phyloP scores from a whole-genome alignment of 1,140 invertebrate species.

The Metopolophium dirhodum region DNA sequence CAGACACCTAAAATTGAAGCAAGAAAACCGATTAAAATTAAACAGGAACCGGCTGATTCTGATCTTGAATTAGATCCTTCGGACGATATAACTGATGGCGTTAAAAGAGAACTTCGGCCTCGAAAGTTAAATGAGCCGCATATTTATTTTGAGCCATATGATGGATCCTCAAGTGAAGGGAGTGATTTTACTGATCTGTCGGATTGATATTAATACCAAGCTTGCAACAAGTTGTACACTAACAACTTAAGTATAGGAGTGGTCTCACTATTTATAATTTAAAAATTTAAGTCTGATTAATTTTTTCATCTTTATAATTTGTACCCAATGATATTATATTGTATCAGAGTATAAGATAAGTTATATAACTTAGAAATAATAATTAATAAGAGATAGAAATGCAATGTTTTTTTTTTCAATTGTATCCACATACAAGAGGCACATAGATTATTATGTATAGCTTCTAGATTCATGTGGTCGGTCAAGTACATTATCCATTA shows the following conservation, averaged over 20 bases:
- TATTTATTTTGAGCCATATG: slow-evolving; percentile 50
- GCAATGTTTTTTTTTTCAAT: not conserved
- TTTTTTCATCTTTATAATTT: not conserved
- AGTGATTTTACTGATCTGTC: slow-evolving; percentile 39
- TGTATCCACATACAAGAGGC: not conserved
- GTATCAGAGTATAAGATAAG: too few relatives aligned
- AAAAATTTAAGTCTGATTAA: not conserved
- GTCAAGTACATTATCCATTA: not conserved
- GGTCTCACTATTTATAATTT: not conserved
- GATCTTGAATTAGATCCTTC: not conserved
- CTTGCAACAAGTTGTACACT: not conserved
- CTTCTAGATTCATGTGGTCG: not conserved
- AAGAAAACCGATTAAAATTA: slow-evolving; percentile 20
- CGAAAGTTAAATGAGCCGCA: not conserved
- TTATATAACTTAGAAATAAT: not conserved
- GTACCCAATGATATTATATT: not conserved
- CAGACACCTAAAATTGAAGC: not conserved
- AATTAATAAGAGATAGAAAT: not conserved
- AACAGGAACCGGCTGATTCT: slow-evolving; percentile 16
- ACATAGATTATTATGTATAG: not conserved
- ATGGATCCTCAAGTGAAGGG: slow-evolving; percentile 20
- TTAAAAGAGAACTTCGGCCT: slow-evolving; percentile 39
- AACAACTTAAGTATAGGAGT: not conserved
- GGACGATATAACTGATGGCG: not conserved
- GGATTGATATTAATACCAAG: not conserved